phyloP scores from a whole-genome alignment of 2,113 vertebrate genomes.

The Elephantulus edwardii region DNA sequence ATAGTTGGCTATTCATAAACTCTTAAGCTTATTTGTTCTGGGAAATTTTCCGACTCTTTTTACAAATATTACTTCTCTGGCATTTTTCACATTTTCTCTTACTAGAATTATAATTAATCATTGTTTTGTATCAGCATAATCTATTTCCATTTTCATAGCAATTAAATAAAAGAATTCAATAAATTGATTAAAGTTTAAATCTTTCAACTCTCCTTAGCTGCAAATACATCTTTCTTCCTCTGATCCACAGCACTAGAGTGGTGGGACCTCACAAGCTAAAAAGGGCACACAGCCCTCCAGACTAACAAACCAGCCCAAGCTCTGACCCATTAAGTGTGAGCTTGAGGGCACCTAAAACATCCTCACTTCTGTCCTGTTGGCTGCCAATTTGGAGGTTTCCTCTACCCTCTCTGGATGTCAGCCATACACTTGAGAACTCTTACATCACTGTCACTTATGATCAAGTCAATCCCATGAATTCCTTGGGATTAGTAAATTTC shows the following conservation, averaged over 20 bases:
- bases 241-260: background rate
- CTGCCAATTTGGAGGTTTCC: too few relatives aligned
- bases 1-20: background rate
- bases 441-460: too few relatives aligned
- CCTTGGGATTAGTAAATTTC: background rate
- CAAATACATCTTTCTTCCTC: background rate
- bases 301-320: background rate
- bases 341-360: background rate
- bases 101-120: background rate
- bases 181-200: background rate
- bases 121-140: background rate
- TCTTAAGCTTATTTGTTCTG: too few relatives aligned
- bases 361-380: background rate
- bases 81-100: background rate
- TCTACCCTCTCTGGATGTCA: too few relatives aligned
- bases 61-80: background rate
- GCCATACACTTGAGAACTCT: too few relatives aligned
- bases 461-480: background rate
- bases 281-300: background rate
- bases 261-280: background rate
- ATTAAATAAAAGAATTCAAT: background rate
- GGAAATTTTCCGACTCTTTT: background rate
- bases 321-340: background rate
- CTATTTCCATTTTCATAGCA: background rate
- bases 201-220: background rate